These are phyloP conservation scores for Eurystomus gularis DNA, from an alignment of 2,113 vertebrate species.

Conservation along the genomic window DNA sequence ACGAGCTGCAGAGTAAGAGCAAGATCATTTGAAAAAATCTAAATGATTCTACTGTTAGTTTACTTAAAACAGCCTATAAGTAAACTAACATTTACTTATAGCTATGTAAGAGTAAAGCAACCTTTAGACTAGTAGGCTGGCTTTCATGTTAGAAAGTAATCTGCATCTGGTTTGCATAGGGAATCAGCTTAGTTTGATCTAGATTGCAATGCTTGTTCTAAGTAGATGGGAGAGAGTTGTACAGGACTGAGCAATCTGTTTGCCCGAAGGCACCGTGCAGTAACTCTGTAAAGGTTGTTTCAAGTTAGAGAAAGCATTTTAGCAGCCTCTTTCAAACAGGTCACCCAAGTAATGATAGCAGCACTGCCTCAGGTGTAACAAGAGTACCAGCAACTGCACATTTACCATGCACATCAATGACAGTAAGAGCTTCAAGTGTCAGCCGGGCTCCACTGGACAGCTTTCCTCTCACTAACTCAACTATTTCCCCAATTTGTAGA, in stretches of 20 bases:
- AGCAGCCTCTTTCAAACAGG: background rate
- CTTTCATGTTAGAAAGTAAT: background rate
- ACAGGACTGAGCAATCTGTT: background rate
- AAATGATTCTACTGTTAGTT: background rate
- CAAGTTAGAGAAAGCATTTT: background rate
- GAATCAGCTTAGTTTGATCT: background rate
- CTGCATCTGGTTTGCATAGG: background rate
- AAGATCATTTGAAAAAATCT: background rate
- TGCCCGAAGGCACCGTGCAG: background rate
- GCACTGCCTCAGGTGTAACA: background rate
- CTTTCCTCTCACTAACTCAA: slow-evolving; percentile 88
- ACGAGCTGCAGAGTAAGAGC: slow-evolving; percentile 74
- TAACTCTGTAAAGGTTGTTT: background rate
- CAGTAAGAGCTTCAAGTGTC: slow-evolving; percentile 88
- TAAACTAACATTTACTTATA: background rate
- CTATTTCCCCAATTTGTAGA: slow-evolving; percentile 85
- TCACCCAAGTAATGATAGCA: background rate
- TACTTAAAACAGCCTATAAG: background rate
- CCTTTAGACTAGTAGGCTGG: background rate
- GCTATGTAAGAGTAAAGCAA: background rate
- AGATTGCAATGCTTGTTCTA: background rate
- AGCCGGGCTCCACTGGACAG: slow-evolving; percentile 85
- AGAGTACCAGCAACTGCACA: background rate
- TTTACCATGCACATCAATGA: slow-evolving; percentile 93
- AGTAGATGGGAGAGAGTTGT: background rate